phyloP scores from a whole-genome alignment of 2,888 invertebrate genomes.

The Anthophora plumipes region DNA sequence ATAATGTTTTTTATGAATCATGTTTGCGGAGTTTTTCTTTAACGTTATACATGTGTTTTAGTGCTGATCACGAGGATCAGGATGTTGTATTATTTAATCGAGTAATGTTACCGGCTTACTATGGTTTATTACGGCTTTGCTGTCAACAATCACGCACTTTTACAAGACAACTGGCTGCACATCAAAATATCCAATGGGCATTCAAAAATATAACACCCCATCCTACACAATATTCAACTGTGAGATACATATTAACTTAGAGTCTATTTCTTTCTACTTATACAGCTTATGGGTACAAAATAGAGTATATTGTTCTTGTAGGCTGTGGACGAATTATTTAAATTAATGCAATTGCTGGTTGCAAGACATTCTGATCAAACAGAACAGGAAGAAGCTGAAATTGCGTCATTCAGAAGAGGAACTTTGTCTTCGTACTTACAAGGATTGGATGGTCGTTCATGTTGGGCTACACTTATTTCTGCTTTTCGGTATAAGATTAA shows the following conservation, averaged over 20 bases:
- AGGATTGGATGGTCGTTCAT: conserved; percentile 94
- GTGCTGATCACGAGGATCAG: conserved; percentile 98
- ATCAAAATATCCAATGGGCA: conserved; percentile 98
- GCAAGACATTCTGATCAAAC: conserved; percentile 92
- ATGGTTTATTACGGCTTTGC: conserved; percentile 94
- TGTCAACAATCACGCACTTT: conserved; percentile 95
- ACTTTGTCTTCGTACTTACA: conserved; percentile 95
- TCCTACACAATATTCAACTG: conserved; percentile 95
- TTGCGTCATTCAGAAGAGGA: conserved; percentile 93
- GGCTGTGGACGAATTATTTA: conserved; percentile 96
- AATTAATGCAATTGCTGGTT: conserved; percentile 95
- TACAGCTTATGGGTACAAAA: neutral
- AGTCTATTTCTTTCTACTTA: neutral
- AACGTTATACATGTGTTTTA: conserved; percentile 79
- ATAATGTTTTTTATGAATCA: too few species aligned
- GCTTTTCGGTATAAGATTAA: conserved; percentile 87
- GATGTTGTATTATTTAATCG: conserved; percentile 97
- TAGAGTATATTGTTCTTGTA: conserved; percentile 72
- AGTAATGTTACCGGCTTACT: conserved; percentile 96
- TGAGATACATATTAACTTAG: conserved; percentile 76
- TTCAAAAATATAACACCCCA: conserved; percentile 98
- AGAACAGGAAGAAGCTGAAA: conserved; percentile 92
- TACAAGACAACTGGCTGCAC: conserved; percentile 94
- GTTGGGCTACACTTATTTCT: conserved; percentile 97
- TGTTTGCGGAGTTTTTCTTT: neutral